Percentiles rank a stretch among this genome's conserved stretches.
Evolutionary conservation across 2,888 invertebrate genomes (phyloP).

Genomic region (Amblyjoppa fuscipennis): DNA sequence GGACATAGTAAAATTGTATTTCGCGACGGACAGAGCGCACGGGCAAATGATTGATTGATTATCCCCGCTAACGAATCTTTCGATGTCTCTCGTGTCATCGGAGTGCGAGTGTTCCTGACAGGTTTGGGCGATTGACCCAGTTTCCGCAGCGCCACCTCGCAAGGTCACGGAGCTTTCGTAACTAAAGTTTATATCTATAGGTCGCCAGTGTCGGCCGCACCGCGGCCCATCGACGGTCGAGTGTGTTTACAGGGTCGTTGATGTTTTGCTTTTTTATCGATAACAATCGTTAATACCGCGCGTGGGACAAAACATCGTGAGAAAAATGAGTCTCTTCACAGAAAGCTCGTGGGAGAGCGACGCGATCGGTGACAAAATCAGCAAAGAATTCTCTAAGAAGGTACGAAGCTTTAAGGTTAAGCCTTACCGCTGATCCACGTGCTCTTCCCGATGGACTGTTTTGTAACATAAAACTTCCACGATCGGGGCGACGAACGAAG

Average conservation of each 20-base stretch:
- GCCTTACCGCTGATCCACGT: constrained; percentile 28
- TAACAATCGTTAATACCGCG: not conserved
- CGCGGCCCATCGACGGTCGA: not conserved
- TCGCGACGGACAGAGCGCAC: not conserved
- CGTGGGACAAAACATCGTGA: not conserved
- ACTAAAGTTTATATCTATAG: too few relatives aligned
- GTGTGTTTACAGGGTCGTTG: not conserved
- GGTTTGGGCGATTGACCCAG: constrained; percentile 9
- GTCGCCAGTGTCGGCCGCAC: too few relatives aligned
- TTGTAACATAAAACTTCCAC: not conserved
- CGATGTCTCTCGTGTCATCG: not conserved
- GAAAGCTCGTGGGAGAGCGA: constrained; percentile 73
- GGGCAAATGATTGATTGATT: not conserved
- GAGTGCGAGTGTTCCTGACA: not conserved
- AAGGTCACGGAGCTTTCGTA: not conserved
- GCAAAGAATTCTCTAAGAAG: constrained; percentile 68
- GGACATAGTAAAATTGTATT: constrained; percentile 70
- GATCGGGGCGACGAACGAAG: not conserved
- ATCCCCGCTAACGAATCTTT: constrained; percentile 8
- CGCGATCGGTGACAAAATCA: constrained; percentile 70
- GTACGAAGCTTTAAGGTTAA: constrained; percentile 66
- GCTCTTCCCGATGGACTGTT: not conserved
- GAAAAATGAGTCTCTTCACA: constrained; percentile 70
- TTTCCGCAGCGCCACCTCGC: constrained; percentile 40
- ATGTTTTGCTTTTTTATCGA: not conserved